Conservation (phyloP, 2,113 vertebrate genomes). For the Mohoua ochrocephala region DNA sequence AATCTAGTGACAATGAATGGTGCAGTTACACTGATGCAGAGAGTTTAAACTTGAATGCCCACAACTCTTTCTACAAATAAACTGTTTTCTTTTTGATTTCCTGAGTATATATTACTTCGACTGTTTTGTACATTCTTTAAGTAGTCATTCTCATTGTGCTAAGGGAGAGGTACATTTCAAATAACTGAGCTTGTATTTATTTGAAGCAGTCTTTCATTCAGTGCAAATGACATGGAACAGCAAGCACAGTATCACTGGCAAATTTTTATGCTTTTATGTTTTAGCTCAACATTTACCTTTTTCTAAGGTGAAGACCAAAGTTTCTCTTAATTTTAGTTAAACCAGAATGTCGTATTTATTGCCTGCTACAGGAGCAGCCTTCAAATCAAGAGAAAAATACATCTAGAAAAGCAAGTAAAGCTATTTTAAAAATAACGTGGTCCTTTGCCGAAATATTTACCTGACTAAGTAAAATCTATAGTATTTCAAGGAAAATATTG, state of each 20-base stretch:
- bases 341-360: neutral
- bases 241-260: neutral
- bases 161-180: neutral
- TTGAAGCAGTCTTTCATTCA: neutral
- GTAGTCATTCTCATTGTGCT: neutral
- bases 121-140: neutral
- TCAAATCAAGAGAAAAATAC: neutral
- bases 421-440: neutral
- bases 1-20: neutral
- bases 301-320: neutral
- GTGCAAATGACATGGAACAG: neutral
- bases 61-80: neutral
- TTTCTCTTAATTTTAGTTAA: neutral
- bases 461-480: neutral
- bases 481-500: neutral
- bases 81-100: neutral
- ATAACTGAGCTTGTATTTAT: neutral
- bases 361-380: neutral
- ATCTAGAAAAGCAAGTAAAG: neutral
- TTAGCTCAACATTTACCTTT: neutral
- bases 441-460: neutral
- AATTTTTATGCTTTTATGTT: neutral
- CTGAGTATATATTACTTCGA: neutral
- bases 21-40: neutral
- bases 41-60: neutral